Evolutionary conservation across 2,797 vertebrate species (phyloP), one percentile per base, ranked within the genome.

Genomic region (Microcaecilia unicolor): DNA sequence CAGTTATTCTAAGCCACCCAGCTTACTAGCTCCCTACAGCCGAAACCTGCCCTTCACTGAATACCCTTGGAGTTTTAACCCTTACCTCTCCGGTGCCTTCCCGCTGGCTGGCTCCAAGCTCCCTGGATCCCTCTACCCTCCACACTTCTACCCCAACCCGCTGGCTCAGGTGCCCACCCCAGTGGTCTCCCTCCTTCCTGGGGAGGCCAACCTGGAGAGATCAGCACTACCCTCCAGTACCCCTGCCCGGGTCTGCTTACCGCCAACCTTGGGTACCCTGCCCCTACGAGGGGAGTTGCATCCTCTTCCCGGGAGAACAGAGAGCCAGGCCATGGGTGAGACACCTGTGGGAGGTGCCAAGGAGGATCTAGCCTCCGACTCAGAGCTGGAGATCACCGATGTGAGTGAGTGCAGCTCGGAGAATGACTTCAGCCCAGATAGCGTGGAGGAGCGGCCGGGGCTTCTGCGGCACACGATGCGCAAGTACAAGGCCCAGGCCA

Each of bases 41-140:
- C 81, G 92, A 44, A 88, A 71, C 39, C 72, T 84, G 38, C 59
- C 89, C 37, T 91, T 93, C 54, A 63, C 71, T 0, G 91, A 95
- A 62, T 93, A 92, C 70, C 83, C 90, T 31, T 95, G 92, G 92
- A 83, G 84, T 64, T 92, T 93, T 46, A 92, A 90, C 64, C 89
- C 92, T 1, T 95, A 95, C 61, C 83, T 93, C 36, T 77, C 89
- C 2, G 80, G 88, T 67, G 81, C 89, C 50, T 93, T 95, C 80
- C 90, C 89, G 32, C 78, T 91, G 45, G 85, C 81, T 48, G 84
- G 78, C 76, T 85, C 88, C 63, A 95, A 95, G 81, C 70, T 95
- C 48, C 83, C 91, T 37, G 74, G 89, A 32, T 89, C 91, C 28
- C 84, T 95, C 25, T 93, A 93, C 54, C 81, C 89, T 21, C 91